Base-by-base conservation (phyloP, 2,797 vertebrate species). In the Gephyroberyx darwinii region DNA sequence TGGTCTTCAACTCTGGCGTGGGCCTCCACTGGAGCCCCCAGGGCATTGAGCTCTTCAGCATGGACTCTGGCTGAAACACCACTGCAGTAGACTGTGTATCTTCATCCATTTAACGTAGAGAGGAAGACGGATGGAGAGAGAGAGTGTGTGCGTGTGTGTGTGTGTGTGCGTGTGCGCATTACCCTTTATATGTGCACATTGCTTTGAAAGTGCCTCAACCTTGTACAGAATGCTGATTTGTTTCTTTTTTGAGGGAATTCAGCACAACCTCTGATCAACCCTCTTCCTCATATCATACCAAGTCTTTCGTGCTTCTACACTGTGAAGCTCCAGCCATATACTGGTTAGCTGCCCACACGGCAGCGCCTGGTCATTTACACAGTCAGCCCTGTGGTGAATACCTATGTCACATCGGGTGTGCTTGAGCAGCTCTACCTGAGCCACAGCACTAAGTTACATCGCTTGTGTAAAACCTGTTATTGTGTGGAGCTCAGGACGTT, bases 41-140 rank as follows among this genome's bases (percentile, higher is more conserved):
- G 7, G 94, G 95, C 88, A 95, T 99, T 69, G 96, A 98, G 93
- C 95, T 99, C 71, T 98, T 99, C 90, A 95, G 96, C 1, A 96
- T 97, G 96, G 97, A 98, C 89, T 96, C 97, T 0, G 95, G 96
- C 87, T 98, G 94, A 98, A 62, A 55, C 54, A 14, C 26, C 57
- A 13, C 30, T 47, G 39, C 68, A 43, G 53, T 37, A 26, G 71
- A 48, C 55, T 60, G 52, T 17, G 39, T 26, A 39, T 62, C 41
- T 45, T 59, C 68, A 52, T 75, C 69, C n/a, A 8, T 78, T 88
- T 68, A 63, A 5, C 67, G 59, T 68, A 71, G 8, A 47, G 55
- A 60, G 56, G 16, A 41, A 75, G 68, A 88, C 80, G 87, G 85
- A 72, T 35, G 22, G 64, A 31, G 37, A 26, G 26, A 26, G 26